These are phyloP conservation scores for Delia radicum DNA, from an alignment of 1,140 invertebrate species.

Conservation along the genomic window DNA sequence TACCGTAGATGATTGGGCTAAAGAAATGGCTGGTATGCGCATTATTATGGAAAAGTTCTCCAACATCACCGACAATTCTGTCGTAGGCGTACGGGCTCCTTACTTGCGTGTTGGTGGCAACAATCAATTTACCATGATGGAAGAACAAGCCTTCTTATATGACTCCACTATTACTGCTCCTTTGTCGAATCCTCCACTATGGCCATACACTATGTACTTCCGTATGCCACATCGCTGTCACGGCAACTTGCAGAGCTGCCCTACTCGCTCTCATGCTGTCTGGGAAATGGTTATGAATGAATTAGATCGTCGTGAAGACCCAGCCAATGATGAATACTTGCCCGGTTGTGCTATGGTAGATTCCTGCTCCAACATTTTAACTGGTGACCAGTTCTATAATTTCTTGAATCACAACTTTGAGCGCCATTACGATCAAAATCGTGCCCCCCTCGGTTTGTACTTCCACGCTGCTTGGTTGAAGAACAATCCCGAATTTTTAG, in stretches of 20 bases:
- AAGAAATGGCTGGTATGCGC: constrained; percentile 95
- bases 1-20: constrained; percentile 90
- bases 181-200: constrained; percentile 87
- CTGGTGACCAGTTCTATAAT: constrained; percentile 92
- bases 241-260: constrained; percentile 90
- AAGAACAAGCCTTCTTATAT: constrained; percentile 93
- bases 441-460: constrained; percentile 89
- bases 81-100: constrained; percentile 90
- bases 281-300: constrained; percentile 99
- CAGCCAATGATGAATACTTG: constrained; percentile 85
- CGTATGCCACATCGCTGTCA: constrained; percentile 93
- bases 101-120: constrained; percentile 92
- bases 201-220: constrained; percentile 98
- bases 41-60: constrained; percentile 90
- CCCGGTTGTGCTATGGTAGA: constrained; percentile 96
- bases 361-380: constrained; percentile 91
- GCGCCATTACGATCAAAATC: constrained; percentile 91
- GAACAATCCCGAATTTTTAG: constrained; percentile 90
- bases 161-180: constrained; percentile 94
- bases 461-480: constrained; percentile 96
- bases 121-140: constrained; percentile 98
- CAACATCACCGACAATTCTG: constrained; percentile 90
- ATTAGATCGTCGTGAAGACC: constrained; percentile 87
- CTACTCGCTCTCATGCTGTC: constrained; percentile 87
- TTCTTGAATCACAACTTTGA: constrained; percentile 96